Evolutionary conservation across 2,797 vertebrate species (phyloP).

Genomic region (Varecia variegata): DNA sequence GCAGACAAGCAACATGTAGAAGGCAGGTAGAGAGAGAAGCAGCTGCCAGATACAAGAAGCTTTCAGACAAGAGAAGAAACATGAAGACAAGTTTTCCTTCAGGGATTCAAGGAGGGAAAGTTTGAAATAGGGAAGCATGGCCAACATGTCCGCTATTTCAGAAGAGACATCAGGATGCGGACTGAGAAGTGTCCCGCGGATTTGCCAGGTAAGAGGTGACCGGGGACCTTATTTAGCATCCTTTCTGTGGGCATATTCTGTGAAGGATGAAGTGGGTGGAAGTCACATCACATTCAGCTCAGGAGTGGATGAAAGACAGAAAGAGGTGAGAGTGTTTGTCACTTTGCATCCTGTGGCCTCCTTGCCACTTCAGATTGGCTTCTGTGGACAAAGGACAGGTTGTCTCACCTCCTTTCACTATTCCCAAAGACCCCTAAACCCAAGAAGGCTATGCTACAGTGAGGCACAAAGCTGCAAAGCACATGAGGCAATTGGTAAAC

Average conservation of each 20-base stretch:
- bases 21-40: not conserved
- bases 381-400: not conserved
- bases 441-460: not conserved
- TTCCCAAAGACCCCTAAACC: not conserved
- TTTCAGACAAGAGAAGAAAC: not conserved
- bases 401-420: not conserved
- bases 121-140: not conserved
- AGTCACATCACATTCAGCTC: not conserved
- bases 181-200: not conserved
- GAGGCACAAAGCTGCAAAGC: not conserved
- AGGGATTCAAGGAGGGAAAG: not conserved
- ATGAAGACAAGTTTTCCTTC: not conserved
- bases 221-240: not conserved
- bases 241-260: rapidly evolving
- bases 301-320: not conserved
- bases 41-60: not conserved
- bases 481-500: not conserved
- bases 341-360: not conserved
- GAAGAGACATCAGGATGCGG: not conserved
- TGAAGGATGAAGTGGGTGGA: not conserved
- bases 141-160: not conserved
- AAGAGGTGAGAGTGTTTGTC: not conserved
- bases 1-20: not conserved
- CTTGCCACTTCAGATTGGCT: not conserved
- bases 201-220: not conserved